Base-by-base conservation (phyloP, 2,113 vertebrate genomes). In the Micronycteris hirsuta region DNA sequence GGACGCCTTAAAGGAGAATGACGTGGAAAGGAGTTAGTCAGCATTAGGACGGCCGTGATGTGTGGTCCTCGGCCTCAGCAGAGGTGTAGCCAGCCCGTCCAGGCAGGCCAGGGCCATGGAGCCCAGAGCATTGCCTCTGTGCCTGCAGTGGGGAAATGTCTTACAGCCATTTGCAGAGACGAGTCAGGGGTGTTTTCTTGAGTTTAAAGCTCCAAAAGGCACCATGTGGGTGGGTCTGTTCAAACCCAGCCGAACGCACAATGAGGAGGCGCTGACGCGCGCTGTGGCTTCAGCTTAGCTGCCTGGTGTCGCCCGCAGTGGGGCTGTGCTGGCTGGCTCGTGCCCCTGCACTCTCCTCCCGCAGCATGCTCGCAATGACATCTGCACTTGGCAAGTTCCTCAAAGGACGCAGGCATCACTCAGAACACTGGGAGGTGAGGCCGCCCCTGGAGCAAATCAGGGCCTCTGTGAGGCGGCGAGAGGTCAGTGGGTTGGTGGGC, bases 1-100 rank as follows among this genome's bases (percentile, higher is more conserved):
- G 96, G 76, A 93, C 97, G 95, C 97, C 97, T 98, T 97, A 97
- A 91, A 0, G 0, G 89, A 94, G 89, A 83, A 82, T 28, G n/a
- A 28, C 89, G 83, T 20, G 19, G 89, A 38, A 81, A 24, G n/a
- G 47, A 94, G 77, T 95, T 0, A 0, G 31, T 41, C 88, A 90
- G 87, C 47, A 28, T 22, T 94, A 89, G 45, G 49, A 15, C 85
- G 0, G 73, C 70, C 41, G 38, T 26, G 14, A 47, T 24, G 0
- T 77, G 65, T 80, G 14, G 47, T 45, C 84, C 33, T 77, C 56
- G 85, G 16, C 67, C 71, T 43, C 0, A 7, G 20, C 70, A 86
- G 70, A 41, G 24, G 43, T 24, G 45, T 41, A 9, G 20, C 41
- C 0, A 0, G 63, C 65, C 2, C 2, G n/a, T 76, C 68, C 3